Base-by-base conservation (phyloP, 2,797 vertebrate species). In the Dipus sagitta region DNA sequence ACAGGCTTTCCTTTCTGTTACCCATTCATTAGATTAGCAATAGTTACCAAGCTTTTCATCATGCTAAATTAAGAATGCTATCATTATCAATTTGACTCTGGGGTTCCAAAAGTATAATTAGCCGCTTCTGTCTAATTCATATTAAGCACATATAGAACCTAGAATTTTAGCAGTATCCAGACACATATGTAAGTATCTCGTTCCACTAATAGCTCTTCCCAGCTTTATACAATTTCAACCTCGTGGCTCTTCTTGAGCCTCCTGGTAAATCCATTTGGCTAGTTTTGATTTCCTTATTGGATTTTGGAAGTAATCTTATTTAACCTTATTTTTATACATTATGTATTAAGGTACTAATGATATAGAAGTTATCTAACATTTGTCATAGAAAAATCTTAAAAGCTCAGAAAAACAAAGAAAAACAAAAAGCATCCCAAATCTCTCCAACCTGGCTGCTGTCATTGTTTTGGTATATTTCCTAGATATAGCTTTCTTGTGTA, bases 181-280 rank as follows among this genome's bases (percentile, higher is more conserved):
- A 9, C 15, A 28, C 9, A 0, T 21, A 9, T 17, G 8, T 6
- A 23, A 9, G 32, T 0, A 0, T 5, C 18, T 64, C 0, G 0
- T 7, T 34, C 23, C 0, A 0, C 13, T 11, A 2, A 20, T 7
- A 21, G 32, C 30, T 72, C 60, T 23, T 64, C 17, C 12, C 2
- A 1, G 26, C 32, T 52, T 64, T 42, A 1, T 20, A 1, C n/a
- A 32, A 0, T 52, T 38, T 32, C 42, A 52, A 75, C 34, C 23
- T 80, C 82, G 7, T 18, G 18, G 18, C 42, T 52, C 30, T 9
- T 60, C 47, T 14, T 2, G 15, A 42, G 54, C 3, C 24, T 54
- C 62, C 18, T 15, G 14, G 34, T 13, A 82, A 82, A 78, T 14
- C 52, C 47, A 10, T 5, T 4, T 13, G 67, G 23, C 38, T 21